Percentiles rank a stretch among this genome's conserved stretches.
Evolutionary conservation across 2,888 invertebrate genomes (phyloP).

Genomic region (Gortyna flavago): DNA sequence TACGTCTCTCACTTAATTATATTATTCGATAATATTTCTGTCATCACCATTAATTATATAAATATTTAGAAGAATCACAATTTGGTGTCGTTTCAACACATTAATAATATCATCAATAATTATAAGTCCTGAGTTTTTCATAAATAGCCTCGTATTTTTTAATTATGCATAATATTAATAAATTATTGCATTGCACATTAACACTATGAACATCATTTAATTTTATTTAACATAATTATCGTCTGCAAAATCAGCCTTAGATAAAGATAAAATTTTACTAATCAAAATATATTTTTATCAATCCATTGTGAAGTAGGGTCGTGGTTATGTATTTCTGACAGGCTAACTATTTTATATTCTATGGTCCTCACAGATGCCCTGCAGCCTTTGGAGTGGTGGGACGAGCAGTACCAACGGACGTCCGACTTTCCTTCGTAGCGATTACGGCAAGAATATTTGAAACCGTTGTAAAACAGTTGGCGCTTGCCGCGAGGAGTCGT

Average conservation of each 20-base stretch:
- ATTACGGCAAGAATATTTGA: slow-evolving; percentile 58
- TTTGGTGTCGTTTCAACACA: neutral
- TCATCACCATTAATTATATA: neutral
- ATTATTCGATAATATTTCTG: neutral
- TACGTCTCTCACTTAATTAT: neutral
- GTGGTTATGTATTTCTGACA: slow-evolving; percentile 60
- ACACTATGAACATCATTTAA: neutral
- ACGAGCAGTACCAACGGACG: slow-evolving; percentile 72
- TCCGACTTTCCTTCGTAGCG: slow-evolving; percentile 53
- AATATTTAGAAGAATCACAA: slow-evolving; percentile 4
- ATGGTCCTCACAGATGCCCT: slow-evolving; percentile 67
- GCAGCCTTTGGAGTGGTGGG: slow-evolving; percentile 70
- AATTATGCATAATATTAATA: neutral
- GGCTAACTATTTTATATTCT: slow-evolving; percentile 60
- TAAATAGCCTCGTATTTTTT: neutral
- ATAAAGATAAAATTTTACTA: neutral
- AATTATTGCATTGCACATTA: neutral
- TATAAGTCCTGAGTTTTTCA: too few relatives aligned
- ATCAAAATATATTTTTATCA: slow-evolving; percentile 21
- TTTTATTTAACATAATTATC: neutral
- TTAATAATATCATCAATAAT: neutral
- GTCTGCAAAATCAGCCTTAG: slow-evolving; percentile 2
- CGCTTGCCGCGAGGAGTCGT: slow-evolving; percentile 58
- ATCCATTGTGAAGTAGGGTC: slow-evolving; percentile 51
- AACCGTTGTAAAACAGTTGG: slow-evolving; percentile 60